A percentile compares a stretch with the other conserved stretches of the same genome.
phyloP scores from a whole-genome alignment of 2,113 vertebrate genomes.

The Hystrix cristata region DNA sequence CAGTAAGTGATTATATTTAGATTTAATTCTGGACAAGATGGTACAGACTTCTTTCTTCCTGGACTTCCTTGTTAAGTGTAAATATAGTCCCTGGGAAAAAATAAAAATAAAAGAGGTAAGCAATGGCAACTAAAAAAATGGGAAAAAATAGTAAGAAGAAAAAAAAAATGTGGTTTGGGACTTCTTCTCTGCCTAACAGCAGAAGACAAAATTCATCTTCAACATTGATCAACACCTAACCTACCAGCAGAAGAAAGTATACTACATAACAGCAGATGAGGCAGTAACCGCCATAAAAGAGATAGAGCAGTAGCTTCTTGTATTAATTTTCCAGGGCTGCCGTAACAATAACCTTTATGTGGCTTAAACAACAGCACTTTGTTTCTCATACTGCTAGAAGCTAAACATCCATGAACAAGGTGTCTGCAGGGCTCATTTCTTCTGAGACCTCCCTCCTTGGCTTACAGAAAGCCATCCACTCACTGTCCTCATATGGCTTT shows the following conservation, averaged over 20 bases:
- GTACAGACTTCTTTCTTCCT: neutral
- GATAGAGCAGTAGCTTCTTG: neutral
- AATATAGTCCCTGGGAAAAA: neutral
- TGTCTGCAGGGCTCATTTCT: neutral
- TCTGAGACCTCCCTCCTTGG: neutral
- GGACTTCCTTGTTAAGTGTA: neutral
- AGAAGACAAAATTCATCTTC: neutral
- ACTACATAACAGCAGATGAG: neutral
- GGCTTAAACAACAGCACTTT: neutral
- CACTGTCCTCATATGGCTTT: neutral
- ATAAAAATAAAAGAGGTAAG: neutral
- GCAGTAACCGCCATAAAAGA: neutral
- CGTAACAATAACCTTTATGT: neutral
- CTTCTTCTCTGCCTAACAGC: neutral
- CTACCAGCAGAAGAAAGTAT: neutral
- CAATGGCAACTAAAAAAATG: neutral
- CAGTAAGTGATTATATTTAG: neutral
- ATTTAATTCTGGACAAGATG: neutral
- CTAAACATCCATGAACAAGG: neutral
- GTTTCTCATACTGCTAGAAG: neutral
- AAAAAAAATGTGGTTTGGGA: neutral
- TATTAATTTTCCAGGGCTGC: constrained; percentile 8
- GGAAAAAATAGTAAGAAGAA: neutral
- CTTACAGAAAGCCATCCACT: neutral
- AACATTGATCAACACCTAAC: neutral